Conservation (phyloP, 2,113 vertebrate species). For the Progne subis region DNA sequence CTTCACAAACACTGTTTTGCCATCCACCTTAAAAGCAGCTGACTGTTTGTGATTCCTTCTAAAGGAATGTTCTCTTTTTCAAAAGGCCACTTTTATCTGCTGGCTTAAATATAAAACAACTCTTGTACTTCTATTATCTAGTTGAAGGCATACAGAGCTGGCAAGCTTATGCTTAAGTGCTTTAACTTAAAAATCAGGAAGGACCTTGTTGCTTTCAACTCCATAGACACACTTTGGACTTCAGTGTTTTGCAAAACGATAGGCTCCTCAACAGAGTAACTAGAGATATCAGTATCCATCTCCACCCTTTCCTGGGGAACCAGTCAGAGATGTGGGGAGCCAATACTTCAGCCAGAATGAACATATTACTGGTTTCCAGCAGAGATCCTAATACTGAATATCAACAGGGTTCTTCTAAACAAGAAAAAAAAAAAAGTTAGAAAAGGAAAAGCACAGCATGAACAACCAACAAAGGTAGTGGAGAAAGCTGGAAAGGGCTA, state of each 20-base stretch:
- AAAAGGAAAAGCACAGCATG: constrained; percentile 4
- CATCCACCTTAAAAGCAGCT: not conserved
- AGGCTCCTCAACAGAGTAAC: not conserved
- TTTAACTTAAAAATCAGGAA: not conserved
- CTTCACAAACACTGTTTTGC: not conserved
- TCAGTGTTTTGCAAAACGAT: not conserved
- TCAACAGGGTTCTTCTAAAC: constrained; percentile 28
- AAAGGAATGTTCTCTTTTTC: not conserved
- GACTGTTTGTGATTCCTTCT: not conserved
- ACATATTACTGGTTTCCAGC: not conserved
- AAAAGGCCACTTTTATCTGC: not conserved
- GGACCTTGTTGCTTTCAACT: constrained; percentile 3
- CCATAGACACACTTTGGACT: not conserved
- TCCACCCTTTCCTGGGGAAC: not conserved
- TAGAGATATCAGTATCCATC: not conserved
- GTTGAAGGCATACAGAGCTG: not conserved
- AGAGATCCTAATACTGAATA: not conserved
- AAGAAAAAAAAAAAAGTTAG: constrained; percentile 6
- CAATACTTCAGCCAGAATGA: not conserved
- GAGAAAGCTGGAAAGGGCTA: not conserved
- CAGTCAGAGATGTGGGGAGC: not conserved
- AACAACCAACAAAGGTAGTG: not conserved
- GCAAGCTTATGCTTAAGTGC: not conserved
- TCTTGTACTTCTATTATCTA: not conserved
- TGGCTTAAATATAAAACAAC: not conserved